Percentiles rank a stretch among this genome's conserved stretches.
Evolutionary conservation across 1,140 invertebrate species (phyloP).

Genomic region (Diorhabda carinulata): DNA sequence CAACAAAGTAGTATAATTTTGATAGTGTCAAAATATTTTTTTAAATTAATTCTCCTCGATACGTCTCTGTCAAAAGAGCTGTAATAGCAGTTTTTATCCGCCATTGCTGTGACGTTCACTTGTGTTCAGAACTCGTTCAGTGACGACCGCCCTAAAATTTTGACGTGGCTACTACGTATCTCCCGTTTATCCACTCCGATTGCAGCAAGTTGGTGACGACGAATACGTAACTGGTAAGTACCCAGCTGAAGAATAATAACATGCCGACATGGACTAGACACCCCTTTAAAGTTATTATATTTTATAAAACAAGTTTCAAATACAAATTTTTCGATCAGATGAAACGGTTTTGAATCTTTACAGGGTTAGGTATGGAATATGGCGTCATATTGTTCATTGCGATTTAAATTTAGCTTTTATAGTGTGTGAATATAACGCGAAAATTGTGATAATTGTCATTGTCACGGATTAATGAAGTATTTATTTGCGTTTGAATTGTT

Average conservation of each 20-base stretch:
- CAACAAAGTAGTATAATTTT: no score
- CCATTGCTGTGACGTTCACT: constrained; percentile 67
- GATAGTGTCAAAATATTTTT: no score
- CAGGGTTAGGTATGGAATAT: constrained; percentile 53
- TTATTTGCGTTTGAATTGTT: not conserved
- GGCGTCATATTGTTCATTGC: constrained; percentile 51
- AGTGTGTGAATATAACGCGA: not conserved
- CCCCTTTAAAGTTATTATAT: constrained; percentile 40
- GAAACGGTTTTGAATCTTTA: constrained; percentile 39
- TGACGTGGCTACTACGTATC: constrained; percentile 93
- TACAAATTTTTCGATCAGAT: constrained; percentile 37
- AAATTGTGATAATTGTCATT: not conserved
- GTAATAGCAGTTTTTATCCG: constrained; percentile 20
- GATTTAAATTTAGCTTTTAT: constrained; percentile 50
- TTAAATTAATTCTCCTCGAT: no score
- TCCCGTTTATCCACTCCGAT: constrained; percentile 86
- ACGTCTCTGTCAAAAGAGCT: no score
- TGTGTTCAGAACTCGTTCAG: constrained; percentile 62
- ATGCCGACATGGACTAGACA: constrained; percentile 60
- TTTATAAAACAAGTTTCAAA: constrained; percentile 20
- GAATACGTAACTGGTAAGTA: constrained; percentile 92
- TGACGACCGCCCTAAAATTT: constrained; percentile 87
- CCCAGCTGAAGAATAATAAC: constrained; percentile 62
- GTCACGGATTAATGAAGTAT: not conserved
- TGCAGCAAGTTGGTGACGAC: constrained; percentile 89